phyloP scores from a whole-genome alignment of 1,140 invertebrate genomes.

The Euura saliciscinereae region DNA sequence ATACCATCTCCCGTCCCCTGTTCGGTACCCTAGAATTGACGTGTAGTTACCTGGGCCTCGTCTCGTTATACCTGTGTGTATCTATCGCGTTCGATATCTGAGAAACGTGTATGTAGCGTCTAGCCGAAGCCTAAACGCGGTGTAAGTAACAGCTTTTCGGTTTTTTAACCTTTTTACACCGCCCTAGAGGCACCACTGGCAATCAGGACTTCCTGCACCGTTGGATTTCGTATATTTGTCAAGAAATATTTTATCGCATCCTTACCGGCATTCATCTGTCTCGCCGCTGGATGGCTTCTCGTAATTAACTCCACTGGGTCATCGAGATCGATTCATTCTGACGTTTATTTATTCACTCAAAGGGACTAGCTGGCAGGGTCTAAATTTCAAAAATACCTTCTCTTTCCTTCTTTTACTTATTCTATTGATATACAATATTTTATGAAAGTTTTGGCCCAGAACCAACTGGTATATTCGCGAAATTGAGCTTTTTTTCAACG shows the following conservation, averaged over 20 bases:
- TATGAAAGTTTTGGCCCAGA: no score
- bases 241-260: constrained; percentile 2
- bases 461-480: no score
- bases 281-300: not conserved
- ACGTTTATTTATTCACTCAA: no score
- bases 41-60: constrained; percentile 31
- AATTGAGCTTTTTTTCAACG: no score
- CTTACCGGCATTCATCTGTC: constrained; percentile 1
- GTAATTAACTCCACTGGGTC: not conserved
- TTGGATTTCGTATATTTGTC: no score
- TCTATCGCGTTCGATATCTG: constrained; percentile 44
- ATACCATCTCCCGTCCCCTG: constrained; percentile 43
- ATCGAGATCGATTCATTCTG: no score
- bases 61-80: constrained; percentile 49
- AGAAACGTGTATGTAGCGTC: constrained; percentile 36
- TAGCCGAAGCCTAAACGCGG: no score
- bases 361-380: no score
- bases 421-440: no score
- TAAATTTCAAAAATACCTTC: no score
- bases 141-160: no score
- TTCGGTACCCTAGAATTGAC: constrained; percentile 47
- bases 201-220: not conserved
- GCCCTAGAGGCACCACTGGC: not conserved
- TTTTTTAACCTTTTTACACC: not conserved
- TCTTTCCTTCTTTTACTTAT: no score